Evolutionary conservation across 1,140 invertebrate species (phyloP).

Genomic region (Hylaeus anthracinus): DNA sequence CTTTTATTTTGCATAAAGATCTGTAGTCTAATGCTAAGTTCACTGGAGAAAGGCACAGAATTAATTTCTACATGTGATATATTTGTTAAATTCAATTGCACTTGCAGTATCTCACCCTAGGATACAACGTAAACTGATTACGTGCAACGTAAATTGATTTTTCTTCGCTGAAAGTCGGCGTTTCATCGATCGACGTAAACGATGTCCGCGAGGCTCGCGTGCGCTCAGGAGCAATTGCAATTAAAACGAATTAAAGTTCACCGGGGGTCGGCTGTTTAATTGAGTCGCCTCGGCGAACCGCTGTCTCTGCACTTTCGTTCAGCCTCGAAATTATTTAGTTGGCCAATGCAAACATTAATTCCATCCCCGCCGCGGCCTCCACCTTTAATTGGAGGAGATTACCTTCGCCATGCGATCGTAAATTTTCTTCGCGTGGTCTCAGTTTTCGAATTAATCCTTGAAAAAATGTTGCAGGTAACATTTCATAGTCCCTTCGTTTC

Average conservation of each 20-base stretch:
- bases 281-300: conserved; percentile 54
- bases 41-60: too few relatives aligned
- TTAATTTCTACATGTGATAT: too few relatives aligned
- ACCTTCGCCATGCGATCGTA: neutral
- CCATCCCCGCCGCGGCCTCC: neutral
- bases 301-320: conserved; percentile 58
- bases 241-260: conserved; percentile 61
- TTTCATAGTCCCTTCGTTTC: too few relatives aligned
- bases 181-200: neutral
- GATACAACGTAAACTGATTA: too few relatives aligned
- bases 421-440: neutral
- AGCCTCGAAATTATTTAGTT: conserved; percentile 58
- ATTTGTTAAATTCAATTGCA: too few relatives aligned
- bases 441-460: neutral
- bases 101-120: too few relatives aligned
- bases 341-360: conserved; percentile 36
- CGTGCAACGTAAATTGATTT: too few relatives aligned
- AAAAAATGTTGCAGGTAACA: too few relatives aligned
- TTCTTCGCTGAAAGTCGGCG: neutral
- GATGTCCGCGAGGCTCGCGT: neutral
- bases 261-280: conserved; percentile 47
- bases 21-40: too few relatives aligned
- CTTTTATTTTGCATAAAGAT: too few relatives aligned
- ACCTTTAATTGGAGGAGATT: neutral
- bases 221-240: conserved; percentile 24